Conservation (phyloP, 1,140 invertebrate species). For the Drosophila tani region DNA sequence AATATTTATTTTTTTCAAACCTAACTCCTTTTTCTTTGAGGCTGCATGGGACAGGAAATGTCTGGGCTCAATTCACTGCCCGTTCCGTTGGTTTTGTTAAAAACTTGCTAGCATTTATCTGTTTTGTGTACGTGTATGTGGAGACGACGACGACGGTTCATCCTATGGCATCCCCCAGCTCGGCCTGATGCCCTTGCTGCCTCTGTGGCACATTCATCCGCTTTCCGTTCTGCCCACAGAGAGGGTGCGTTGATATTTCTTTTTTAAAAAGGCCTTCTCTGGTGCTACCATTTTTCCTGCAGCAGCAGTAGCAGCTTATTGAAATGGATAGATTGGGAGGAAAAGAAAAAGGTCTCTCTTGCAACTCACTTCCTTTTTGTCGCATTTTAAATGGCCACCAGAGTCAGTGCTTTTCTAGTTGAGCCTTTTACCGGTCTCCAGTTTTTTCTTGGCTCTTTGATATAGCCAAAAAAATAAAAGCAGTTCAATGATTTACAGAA, state of each 20-base stretch:
- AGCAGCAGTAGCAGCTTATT: conserved; percentile 28
- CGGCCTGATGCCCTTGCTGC: conserved; percentile 16
- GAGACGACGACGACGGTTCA: conserved; percentile 2
- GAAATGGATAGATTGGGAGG: conserved; percentile 20
- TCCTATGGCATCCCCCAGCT: conserved; percentile 17
- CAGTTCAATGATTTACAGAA: not conserved
- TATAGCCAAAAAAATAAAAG: not conserved
- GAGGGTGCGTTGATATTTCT: conserved; percentile 26
- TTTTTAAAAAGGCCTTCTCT: conserved; percentile 24
- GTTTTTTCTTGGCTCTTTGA: not conserved
- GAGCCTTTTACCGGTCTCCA: conserved; percentile 25
- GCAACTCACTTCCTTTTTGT: conserved; percentile 61
- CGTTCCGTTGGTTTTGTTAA: conserved; percentile 67
- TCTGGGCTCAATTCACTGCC: conserved; percentile 64
- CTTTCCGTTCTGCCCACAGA: conserved; percentile 28
- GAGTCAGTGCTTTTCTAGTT: conserved; percentile 1
- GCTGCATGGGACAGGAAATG: conserved; percentile 16
- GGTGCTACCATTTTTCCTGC: conserved; percentile 26
- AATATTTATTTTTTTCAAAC: not conserved
- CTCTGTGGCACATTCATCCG: conserved; percentile 44
- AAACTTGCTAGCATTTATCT: conserved; percentile 79
- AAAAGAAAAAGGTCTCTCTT: not conserved
- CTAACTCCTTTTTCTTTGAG: conserved; percentile 10
- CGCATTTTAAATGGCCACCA: conserved; percentile 44
- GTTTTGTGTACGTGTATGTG: conserved; percentile 64